Conservation (phyloP, 2,888 invertebrate species). For the Xestia rhomboidea region DNA sequence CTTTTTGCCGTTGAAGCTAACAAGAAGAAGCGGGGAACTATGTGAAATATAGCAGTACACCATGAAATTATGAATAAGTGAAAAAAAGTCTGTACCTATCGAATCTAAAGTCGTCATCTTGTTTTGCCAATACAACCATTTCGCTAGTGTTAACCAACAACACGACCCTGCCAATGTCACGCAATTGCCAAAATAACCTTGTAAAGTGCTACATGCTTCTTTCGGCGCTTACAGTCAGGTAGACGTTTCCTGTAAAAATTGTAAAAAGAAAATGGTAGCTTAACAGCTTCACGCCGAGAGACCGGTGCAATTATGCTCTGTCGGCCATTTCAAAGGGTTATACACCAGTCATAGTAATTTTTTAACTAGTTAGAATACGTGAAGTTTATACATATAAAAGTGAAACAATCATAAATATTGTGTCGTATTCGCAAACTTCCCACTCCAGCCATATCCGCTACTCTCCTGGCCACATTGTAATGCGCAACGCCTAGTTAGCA, state of each 20-base stretch:
- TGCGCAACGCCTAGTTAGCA: conserved; percentile 82
- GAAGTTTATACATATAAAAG: not conserved
- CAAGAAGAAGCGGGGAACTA: no score
- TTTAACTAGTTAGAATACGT: not conserved
- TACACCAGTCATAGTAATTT: not conserved
- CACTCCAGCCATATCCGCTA: conserved; percentile 21
- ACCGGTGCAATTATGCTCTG: not conserved
- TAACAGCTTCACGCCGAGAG: not conserved
- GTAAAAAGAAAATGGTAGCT: not conserved
- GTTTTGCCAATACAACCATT: not conserved
- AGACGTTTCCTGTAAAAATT: not conserved
- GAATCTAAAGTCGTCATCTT: not conserved
- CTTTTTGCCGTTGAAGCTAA: not conserved
- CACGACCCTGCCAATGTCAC: not conserved
- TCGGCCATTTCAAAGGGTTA: not conserved
- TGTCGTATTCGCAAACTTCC: no score
- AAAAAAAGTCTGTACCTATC: not conserved
- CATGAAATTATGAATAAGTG: not conserved
- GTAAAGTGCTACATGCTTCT: not conserved
- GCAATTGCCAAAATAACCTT: not conserved
- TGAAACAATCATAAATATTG: not conserved
- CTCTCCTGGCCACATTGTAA: conserved; percentile 72
- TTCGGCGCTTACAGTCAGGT: not conserved
- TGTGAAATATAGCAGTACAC: no score
- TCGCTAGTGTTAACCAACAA: not conserved